Percentiles rank a stretch among this genome's conserved stretches.
phyloP scores from a whole-genome alignment of 2,888 invertebrate species.

The Drosophila nr. medialis region DNA sequence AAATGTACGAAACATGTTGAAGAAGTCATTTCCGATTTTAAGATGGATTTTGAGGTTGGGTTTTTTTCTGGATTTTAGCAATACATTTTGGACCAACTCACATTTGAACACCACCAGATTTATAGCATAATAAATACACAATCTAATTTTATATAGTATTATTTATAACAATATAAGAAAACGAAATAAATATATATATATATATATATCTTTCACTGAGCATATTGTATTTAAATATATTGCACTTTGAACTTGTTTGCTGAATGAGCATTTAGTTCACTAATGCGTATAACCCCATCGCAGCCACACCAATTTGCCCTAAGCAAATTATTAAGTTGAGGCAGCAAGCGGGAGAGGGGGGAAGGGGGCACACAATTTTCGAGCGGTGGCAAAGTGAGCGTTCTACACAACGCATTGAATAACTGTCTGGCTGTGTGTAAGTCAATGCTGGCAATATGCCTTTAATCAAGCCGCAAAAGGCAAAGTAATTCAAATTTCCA shows the following conservation, averaged over 20 bases:
- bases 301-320: background rate
- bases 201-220: no score
- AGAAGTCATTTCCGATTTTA: background rate
- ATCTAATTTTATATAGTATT: background rate
- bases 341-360: background rate
- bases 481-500: conserved; percentile 74
- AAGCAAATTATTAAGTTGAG: background rate
- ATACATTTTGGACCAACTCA: background rate
- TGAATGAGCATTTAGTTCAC: background rate
- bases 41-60: background rate
- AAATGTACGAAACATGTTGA: background rate
- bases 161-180: background rate
- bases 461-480: conserved; percentile 70
- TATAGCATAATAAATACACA: background rate
- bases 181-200: background rate
- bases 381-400: background rate
- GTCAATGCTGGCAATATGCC: conserved; percentile 51
- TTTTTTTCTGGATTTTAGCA: background rate
- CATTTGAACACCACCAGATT: background rate
- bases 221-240: background rate
- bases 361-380: background rate
- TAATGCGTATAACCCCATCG: conserved; percentile 4
- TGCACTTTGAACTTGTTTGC: background rate
- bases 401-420: conserved; percentile 4
- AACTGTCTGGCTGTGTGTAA: conserved; percentile 1